Conservation (phyloP, 2,797 vertebrate species). For the Karalla daura region DNA sequence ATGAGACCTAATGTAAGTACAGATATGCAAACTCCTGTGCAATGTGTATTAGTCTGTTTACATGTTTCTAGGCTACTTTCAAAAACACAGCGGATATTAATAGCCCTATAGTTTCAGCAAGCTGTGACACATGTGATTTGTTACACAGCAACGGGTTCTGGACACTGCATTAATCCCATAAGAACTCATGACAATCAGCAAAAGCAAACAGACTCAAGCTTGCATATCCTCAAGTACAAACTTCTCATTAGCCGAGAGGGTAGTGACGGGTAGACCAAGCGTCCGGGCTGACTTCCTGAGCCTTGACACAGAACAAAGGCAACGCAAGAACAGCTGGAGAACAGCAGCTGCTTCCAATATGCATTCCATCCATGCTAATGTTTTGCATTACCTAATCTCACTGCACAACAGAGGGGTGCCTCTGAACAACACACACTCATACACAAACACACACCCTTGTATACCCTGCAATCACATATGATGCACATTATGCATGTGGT, state of each 20-base stretch:
- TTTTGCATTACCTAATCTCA: conserved; percentile 64
- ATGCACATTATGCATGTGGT: conserved; percentile 65
- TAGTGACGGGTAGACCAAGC: conserved; percentile 9
- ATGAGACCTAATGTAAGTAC: conserved; percentile 44
- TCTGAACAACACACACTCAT: conserved; percentile 46
- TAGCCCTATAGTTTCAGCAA: neutral
- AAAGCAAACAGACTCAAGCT: conserved; percentile 12
- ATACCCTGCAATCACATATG: conserved; percentile 61
- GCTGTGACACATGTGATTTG: neutral
- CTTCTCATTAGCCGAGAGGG: conserved; percentile 38
- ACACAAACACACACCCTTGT: conserved; percentile 26
- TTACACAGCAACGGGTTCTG: neutral
- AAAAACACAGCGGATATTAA: conserved; percentile 8
- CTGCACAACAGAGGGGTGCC: conserved; percentile 60
- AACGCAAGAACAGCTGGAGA: conserved; percentile 35
- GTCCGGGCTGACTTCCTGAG: conserved; percentile 44
- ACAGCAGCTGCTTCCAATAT: conserved; percentile 76
- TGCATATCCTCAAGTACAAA: neutral
- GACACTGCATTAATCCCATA: neutral
- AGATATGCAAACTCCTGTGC: conserved; percentile 14
- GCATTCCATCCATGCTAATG: conserved; percentile 61
- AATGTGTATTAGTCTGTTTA: neutral
- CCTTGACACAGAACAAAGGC: conserved; percentile 50
- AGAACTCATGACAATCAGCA: neutral
- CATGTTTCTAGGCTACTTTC: conserved; percentile 12